Conservation (phyloP, 1,140 invertebrate species). For the Drosophila sulfurigaster region DNA sequence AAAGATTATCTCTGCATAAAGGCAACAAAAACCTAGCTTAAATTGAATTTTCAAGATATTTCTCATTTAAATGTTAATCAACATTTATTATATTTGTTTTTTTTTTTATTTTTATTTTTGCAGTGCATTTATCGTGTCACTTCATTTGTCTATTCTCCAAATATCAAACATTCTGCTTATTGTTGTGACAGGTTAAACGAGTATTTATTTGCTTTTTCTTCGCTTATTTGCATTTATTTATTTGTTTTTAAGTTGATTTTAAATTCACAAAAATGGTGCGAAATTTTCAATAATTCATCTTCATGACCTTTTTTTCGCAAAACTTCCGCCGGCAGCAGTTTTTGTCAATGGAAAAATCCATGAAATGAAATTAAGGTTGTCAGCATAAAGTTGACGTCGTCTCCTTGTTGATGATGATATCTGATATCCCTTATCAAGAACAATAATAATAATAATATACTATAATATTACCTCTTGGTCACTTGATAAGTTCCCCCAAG, state of each 20-base stretch:
- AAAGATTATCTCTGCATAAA: slow-evolving; percentile 25
- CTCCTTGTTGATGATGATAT: slow-evolving; percentile 21
- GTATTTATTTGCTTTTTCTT: slow-evolving; percentile 30
- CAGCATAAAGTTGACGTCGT: slow-evolving; percentile 30
- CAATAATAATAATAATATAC: slow-evolving; percentile 14
- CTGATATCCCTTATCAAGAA: slow-evolving; percentile 15
- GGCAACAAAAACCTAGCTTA: not conserved
- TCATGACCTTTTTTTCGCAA: slow-evolving; percentile 17
- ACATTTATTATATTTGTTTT: not conserved
- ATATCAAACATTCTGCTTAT: slow-evolving; percentile 46
- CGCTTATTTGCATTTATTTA: slow-evolving; percentile 1
- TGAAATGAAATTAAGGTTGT: slow-evolving; percentile 11
- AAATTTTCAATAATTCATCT: slow-evolving; percentile 17
- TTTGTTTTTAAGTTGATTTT: not conserved
- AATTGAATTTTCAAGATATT: not conserved
- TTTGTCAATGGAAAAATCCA: slow-evolving; percentile 30
- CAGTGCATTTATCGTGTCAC: slow-evolving; percentile 34
- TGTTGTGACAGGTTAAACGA: slow-evolving; percentile 49
- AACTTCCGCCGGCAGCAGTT: slow-evolving; percentile 35
- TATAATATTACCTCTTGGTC: slow-evolving; percentile 34
- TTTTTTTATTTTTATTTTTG: not conserved
- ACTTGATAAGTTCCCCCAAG: slow-evolving; percentile 40
- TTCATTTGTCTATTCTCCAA: slow-evolving; percentile 41
- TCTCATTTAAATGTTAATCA: slow-evolving; percentile 4
- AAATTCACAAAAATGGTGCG: slow-evolving; percentile 20